A percentile compares a stretch with the other conserved stretches of the same genome.
Conservation (phyloP, 2,888 invertebrate species). For the Bruchidius siliquastri region DNA sequence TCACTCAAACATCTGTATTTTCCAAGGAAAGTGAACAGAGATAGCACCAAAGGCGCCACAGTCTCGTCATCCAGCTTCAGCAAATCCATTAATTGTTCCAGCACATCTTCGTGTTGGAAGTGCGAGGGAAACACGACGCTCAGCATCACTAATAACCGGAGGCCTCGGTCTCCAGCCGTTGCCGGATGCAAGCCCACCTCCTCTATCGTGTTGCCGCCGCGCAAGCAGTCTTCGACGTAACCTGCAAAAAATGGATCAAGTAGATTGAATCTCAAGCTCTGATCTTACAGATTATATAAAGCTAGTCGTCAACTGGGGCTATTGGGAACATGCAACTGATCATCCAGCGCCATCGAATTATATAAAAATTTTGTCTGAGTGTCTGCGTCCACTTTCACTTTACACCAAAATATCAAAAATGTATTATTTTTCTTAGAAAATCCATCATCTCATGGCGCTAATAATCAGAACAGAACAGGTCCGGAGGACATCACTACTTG, state of each 20-base stretch:
- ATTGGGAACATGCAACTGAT: no score
- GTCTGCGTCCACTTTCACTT: no score
- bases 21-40: constrained; percentile 81
- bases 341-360: no score
- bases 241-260: constrained; percentile 20
- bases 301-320: no score
- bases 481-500: no score
- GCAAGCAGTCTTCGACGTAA: constrained; percentile 66
- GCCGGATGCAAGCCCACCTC: constrained; percentile 76
- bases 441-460: no score
- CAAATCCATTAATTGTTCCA: constrained; percentile 70
- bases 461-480: no score
- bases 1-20: constrained; percentile 78
- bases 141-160: constrained; percentile 82
- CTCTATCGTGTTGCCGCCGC: constrained; percentile 63
- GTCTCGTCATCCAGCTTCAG: constrained; percentile 76
- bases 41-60: constrained; percentile 76
- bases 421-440: no score
- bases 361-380: no score
- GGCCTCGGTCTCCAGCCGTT: constrained; percentile 83
- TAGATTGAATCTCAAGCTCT: no score
- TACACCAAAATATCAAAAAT: no score
- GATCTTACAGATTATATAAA: neutral
- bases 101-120: constrained; percentile 81
- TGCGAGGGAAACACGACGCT: constrained; percentile 91